Evolutionary conservation across 2,888 invertebrate species (phyloP), one percentile per base, ranked within the genome.

Genomic region (Drosophila melanosoma): DNA sequence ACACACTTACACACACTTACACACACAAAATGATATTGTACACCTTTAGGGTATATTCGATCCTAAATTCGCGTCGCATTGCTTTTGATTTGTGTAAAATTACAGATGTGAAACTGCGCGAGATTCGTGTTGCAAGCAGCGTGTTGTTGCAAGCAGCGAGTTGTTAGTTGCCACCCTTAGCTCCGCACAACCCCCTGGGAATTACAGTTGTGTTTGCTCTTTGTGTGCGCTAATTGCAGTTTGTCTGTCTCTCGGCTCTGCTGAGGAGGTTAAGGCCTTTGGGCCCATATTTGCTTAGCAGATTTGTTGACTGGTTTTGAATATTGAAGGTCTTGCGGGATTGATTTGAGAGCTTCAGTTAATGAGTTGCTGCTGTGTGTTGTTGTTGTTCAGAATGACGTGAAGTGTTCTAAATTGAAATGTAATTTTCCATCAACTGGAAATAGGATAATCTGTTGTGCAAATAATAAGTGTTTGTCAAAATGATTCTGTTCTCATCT

Each of bases 161-260:
- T 5, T 36, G 23, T 42, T 40, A 20, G 69, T 1, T 45, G 11
- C 59, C 74, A 72, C 73, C 72, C 76, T 56, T 62, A 56, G 33
- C 11, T 52, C 40, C 17, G 23, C 32, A 20, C 54, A 29, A 32
- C 59, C 64, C 23, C 52, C 63, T 62, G 12, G 53, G 62, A 66
- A 73, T 70, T 69, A 57, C 59, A 56, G 74, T 60, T 65, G 56
- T 83, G 62, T 88, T 88, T 80, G 86, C 74, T 65, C 72, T 68
- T 82, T 74, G 84, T 69, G 69, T 73, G 75, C 76, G 66, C 78
- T 83, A 86, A 83, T 83, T 83, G 89, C 83, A 86, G 78, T 86
- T 85, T 80, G 86, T 69, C 76, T 74, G 86, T 69, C 76, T 74
- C 65, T 60, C 56, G 59, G 38, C 61, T 66, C 35, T 49, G 23